Evolutionary conservation across 2,113 vertebrate genomes (phyloP), one percentile per base, ranked within the genome.

Genomic region (Eleginops maclovinus): DNA sequence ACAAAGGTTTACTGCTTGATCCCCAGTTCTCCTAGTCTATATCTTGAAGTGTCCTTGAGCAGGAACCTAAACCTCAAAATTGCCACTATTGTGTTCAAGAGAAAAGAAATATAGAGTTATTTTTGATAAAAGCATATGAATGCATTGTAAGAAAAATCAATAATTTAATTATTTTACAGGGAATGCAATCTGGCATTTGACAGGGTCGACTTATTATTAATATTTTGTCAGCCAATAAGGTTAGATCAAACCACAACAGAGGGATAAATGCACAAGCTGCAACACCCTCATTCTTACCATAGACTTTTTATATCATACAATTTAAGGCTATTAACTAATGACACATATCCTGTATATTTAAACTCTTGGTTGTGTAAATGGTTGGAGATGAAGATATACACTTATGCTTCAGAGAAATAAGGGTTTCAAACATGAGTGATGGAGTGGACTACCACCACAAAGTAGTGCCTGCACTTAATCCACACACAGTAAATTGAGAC

Each of bases 401-500:
- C 53, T 64, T 46, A 22, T 21, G 41, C 66, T 43, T 22, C 22
- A 59, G 24, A 72, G 31, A 50, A 46, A 50, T 36, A 65, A 40
- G 41, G n/a, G n/a, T 41, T 31, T 11, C 13, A 16, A 49, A 31
- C 1, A 51, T n/a, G 56, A 68, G 50, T 59, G 72, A 80, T 62
- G 12, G 46, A 82, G 58, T 22, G 22, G 59, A 59, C 69, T 19
- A 40, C 22, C 46, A 10, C 9, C 47, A 67, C 69, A 56, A 72
- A 79, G 65, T 21, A 85, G 75, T 47, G 28, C 51, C 75, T 74
- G 51, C 67, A 69, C 63, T 88, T 88, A 87, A 86, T 85, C 85
- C 62, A 50, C 22, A 69, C 55, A 51, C 28, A 9, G 72, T 71
- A 72, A 70, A 55, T 60, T 40, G 67, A 81, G 72, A 71, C 79